These are phyloP conservation scores for Drosophila leonis DNA, from an alignment of 2,888 invertebrate genomes.

Conservation along the genomic window DNA sequence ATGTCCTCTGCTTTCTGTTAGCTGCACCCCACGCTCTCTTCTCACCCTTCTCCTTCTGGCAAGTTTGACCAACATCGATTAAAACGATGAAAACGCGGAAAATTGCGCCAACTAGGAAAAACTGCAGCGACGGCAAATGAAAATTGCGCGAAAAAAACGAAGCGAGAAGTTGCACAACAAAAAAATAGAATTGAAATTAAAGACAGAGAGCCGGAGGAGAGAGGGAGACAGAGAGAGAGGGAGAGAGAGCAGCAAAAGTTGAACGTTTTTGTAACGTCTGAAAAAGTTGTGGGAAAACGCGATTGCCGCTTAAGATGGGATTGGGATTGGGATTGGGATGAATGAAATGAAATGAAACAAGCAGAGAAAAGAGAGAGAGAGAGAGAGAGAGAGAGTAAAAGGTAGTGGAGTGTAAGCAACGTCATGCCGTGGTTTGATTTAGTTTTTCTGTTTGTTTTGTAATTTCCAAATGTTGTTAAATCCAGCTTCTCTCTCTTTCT, in stretches of 20 bases:
- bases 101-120: slow-evolving; percentile 80
- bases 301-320: slow-evolving; percentile 76
- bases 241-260: slow-evolving; percentile 54
- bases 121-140: slow-evolving; percentile 77
- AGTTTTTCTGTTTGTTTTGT: slow-evolving; percentile 65
- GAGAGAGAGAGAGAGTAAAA: background rate
- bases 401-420: slow-evolving; percentile 10
- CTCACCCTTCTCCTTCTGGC: slow-evolving; percentile 7
- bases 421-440: slow-evolving; percentile 62
- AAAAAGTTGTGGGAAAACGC: slow-evolving; percentile 79
- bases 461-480: slow-evolving; percentile 70
- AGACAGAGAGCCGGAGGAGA: slow-evolving; percentile 3
- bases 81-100: slow-evolving; percentile 81
- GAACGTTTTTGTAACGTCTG: slow-evolving; percentile 78
- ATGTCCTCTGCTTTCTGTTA: slow-evolving; percentile 11
- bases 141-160: slow-evolving; percentile 62
- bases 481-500: slow-evolving; percentile 23
- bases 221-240: background rate
- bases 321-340: slow-evolving; percentile 2
- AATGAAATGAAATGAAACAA: slow-evolving; percentile 10
- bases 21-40: background rate
- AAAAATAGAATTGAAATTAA: slow-evolving; percentile 25
- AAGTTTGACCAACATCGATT: slow-evolving; percentile 81
- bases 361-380: slow-evolving; percentile 1
- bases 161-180: slow-evolving; percentile 31